Evolutionary conservation across 2,888 invertebrate genomes (phyloP), one percentile per base, ranked within the genome.

Genomic region (Thelaira solivaga): DNA sequence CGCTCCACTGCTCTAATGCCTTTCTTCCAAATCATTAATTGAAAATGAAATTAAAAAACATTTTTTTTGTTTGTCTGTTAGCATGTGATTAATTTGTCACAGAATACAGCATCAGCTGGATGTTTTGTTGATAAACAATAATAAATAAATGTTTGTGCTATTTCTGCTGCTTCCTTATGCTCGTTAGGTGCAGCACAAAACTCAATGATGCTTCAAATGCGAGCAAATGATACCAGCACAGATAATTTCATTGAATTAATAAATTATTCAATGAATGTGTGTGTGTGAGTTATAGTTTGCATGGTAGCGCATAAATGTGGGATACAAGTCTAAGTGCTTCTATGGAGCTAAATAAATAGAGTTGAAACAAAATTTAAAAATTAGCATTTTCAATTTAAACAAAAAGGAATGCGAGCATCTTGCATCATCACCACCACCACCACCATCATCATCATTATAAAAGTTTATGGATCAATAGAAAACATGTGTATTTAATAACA

Each of bases 71-170:
- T n/a, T n/a, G n/a, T n/a, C n/a, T n/a, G n/a, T n/a, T n/a, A n/a
- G n/a, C n/a, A n/a, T n/a, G n/a, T n/a, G n/a, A n/a, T n/a, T n/a
- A n/a, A n/a, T n/a, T n/a, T n/a, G n/a, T n/a, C n/a, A n/a, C n/a
- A n/a, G 11, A 3, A 16, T 26, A 57, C 47, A 49, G 3, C 47
- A 49, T 20, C 41, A 51, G 18, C 51, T 61, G 34, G 22, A 20
- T 61, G n/a, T 31, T 29, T 34, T 41, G 59, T 29, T 41, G 51
- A 20, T 22, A 4, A 51, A 31, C 8, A 51, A 31, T 39, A 36
- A 26, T 34, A 34, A 71, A 26, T n/a, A 71, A 71, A 62, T 62
- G 53, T 71, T 53, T 71, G 26, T 22, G n/a, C n/a, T n/a, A n/a
- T n/a, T n/a, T n/a, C n/a, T n/a, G n/a, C n/a, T n/a, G n/a, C n/a